These are phyloP conservation scores for Coleophora deauratella DNA, from an alignment of 2,888 invertebrate genomes.

Conservation along the genomic window DNA sequence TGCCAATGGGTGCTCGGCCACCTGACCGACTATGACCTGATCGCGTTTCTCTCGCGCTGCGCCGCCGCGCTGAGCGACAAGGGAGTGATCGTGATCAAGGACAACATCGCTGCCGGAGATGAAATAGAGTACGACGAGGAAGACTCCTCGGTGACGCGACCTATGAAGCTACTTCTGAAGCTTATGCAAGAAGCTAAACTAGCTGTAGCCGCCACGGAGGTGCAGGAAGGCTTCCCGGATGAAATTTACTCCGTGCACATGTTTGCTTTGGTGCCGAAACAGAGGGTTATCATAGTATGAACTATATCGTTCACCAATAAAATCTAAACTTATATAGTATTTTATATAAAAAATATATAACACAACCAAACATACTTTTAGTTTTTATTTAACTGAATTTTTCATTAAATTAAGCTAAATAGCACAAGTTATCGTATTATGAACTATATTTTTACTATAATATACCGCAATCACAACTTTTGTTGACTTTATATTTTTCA, in stretches of 20 bases:
- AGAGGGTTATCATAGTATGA: constrained; percentile 9
- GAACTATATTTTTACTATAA: too few species aligned
- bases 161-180: constrained; percentile 74
- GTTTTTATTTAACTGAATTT: too few species aligned
- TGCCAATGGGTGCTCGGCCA: constrained; percentile 96
- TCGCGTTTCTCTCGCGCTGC: constrained; percentile 80
- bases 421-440: too few species aligned
- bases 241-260: constrained; percentile 91
- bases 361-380: neutral
- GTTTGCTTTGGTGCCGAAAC: constrained; percentile 80
- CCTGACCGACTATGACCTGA: constrained; percentile 87
- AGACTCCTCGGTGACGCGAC: constrained; percentile 94
- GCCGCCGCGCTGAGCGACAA: constrained; percentile 47
- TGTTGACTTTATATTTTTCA: too few species aligned
- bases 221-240: constrained; percentile 89
- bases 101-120: constrained; percentile 84
- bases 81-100: constrained; percentile 51
- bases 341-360: neutral
- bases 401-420: too few species aligned
- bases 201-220: constrained; percentile 76
- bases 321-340: constrained; percentile 20
- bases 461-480: too few species aligned
- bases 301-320: constrained; percentile 7
- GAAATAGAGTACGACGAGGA: constrained; percentile 81
- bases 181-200: constrained; percentile 83